Base-by-base conservation (phyloP, 2,113 vertebrate genomes). In the Nibea coibor region DNA sequence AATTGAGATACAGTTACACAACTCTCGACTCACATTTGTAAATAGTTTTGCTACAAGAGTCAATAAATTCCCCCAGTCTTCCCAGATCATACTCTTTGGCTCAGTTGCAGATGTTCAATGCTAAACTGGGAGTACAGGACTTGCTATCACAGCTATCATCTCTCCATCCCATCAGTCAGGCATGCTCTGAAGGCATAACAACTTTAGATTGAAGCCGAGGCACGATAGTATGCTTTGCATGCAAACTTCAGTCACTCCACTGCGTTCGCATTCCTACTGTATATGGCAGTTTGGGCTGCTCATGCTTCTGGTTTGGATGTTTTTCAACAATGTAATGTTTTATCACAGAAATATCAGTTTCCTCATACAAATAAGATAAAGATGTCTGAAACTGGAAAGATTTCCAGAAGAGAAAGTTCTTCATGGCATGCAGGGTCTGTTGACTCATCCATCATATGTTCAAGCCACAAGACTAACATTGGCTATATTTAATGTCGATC, bases 181-280 rank as follows among this genome's bases (percentile, higher is more conserved):
- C 77, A 11, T 87, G 83, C 82, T 67, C 48, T 68, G 62, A 64
- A 90, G 83, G 86, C 88, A 89, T 91, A 92, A 94, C 88, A 92
- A 87, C 64, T 86, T 53, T 26, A 76, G 68, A 64, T 74, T 65
- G 28, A 75, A 86, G 68, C 80, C 62, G 24, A 78, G 75, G 82
- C 84, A 90, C 62, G 83, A 86, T 80, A 73, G 45, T 78, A 62
- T 10, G 65, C 80, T 75, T 59, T 7, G 68, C 82, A 87, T 87
- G 75, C 78, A 66, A 82, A 69, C 63, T 72, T 68, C 80, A 68
- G 54, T 75, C 16, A 58, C 48, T 69, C 42, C 31, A 72, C 35
- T n/a, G 80, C 51, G 7, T 35, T 76, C 42, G 70, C 14, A 19
- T 64, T 64, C 15, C 72, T 39, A 48, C 59, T 51, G 22, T 65